Evolutionary conservation across 2,888 invertebrate species (phyloP), one percentile per base, ranked within the genome.

Genomic region (Leuctra nigra): DNA sequence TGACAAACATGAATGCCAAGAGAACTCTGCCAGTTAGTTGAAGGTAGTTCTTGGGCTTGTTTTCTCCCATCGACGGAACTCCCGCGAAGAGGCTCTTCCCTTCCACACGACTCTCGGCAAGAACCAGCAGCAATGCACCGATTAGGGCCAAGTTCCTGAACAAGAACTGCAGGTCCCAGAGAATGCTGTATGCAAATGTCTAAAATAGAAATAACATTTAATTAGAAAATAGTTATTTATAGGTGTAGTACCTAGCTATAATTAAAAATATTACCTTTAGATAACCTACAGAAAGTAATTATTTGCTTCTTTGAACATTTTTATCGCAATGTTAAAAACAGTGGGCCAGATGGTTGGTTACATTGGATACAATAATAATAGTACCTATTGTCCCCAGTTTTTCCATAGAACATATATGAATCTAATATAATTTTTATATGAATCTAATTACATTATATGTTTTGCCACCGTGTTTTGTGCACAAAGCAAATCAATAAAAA

Each of bases 1-100:
- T 98, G 68, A 97, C 83, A 73, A 99, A 99, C 99, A 99, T 99
- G 74, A 99, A 96, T 22, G 98, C 96, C 57, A 99, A 79, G 55
- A 99, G 80, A 63, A 98, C 83, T 64, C 99, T 83, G 35, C 99
- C 99, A 55, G 94, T 92, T 33, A 99, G 79, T 76, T 98, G 96
- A 70, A 99, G 80, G 73, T 96, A 93, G 66, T 91, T 93, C 76
- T 97, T 97, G 55, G 96, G 98, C 70, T 92, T 93, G 75, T 95
- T 97, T 67, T 99, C 98, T 54, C 80, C 91, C 54, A 93, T 73
- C 4, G 86, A 83, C 48, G 92, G 93, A 57, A 93, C 91, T 20
- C 99, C 99, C 47, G 99, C 98, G 75, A 99, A 97, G 56, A 99
- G 78, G 68, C 92, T 92, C 65, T 91, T 87, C 25, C 92, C 93